These are phyloP conservation scores for Eristalis tenax DNA, from an alignment of 2,888 invertebrate species.

Conservation along the genomic window DNA sequence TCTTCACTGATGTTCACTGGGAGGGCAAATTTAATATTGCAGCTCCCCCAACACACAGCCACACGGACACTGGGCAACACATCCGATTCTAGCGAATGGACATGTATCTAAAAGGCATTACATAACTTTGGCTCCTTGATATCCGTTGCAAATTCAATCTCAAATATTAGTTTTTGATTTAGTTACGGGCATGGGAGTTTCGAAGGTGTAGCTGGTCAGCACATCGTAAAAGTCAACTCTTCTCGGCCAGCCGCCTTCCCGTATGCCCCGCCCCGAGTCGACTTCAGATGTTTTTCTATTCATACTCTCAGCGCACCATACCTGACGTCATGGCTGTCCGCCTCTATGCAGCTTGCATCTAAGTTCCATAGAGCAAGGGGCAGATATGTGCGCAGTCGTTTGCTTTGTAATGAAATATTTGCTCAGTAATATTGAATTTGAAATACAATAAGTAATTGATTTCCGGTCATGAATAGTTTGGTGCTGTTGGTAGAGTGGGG, in stretches of 20 bases:
- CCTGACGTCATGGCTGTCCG: constrained; percentile 25
- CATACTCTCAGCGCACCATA: not conserved
- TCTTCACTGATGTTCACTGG: constrained; percentile 5
- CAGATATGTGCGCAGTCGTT: constrained; percentile 42
- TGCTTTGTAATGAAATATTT: constrained; percentile 67
- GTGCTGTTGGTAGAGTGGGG: constrained; percentile 1
- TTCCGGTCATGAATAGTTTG: constrained; percentile 63
- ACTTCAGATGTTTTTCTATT: constrained; percentile 1
- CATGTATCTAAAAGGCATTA: constrained; percentile 22
- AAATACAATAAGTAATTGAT: constrained; percentile 70
- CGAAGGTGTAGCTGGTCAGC: constrained; percentile 1
- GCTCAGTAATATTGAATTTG: constrained; percentile 65
- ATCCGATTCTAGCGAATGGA: constrained; percentile 8
- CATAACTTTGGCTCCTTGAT: constrained; percentile 24
- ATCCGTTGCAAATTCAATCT: constrained; percentile 68
- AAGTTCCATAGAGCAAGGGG: not conserved
- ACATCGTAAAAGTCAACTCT: constrained; percentile 37
- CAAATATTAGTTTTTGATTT: constrained; percentile 69
- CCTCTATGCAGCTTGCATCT: not conserved
- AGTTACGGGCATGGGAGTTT: constrained; percentile 25
- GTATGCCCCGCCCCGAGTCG: not conserved
- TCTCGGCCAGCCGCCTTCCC: not conserved
- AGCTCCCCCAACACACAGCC: not conserved
- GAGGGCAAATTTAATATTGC: constrained; percentile 54
- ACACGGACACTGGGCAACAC: not conserved